Percentiles rank a stretch among this genome's conserved stretches.
Conservation (phyloP, 2,113 vertebrate species). For the Phyllostomus discolor region DNA sequence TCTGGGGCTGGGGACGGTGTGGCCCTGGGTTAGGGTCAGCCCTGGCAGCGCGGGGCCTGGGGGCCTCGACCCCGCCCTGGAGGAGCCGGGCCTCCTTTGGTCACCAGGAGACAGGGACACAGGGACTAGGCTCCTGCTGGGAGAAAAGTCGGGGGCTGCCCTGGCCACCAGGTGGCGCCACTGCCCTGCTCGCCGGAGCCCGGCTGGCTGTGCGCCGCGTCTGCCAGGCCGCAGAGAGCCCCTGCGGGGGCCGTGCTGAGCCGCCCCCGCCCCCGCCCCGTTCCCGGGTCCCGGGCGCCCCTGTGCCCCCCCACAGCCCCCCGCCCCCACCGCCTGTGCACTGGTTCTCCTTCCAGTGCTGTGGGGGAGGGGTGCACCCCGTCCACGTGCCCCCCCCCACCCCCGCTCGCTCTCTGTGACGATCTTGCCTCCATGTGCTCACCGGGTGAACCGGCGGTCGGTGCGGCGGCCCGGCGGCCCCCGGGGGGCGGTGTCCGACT, state of each 20-base stretch:
- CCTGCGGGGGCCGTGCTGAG: fast-evolving
- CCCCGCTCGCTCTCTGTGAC: fast-evolving
- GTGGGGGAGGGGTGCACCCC: no score
- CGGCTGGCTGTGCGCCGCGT: not conserved
- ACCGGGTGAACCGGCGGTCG: fast-evolving
- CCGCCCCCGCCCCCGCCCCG: fast-evolving
- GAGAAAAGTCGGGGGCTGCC: not conserved
- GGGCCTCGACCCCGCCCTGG: fast-evolving
- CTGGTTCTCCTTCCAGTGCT: no score
- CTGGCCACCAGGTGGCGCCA: conserved; percentile 46
- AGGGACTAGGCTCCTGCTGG: fast-evolving
- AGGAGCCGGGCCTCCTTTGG: not conserved
- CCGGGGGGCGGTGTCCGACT: fast-evolving
- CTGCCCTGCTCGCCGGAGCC: not conserved
- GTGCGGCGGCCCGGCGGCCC: no score
- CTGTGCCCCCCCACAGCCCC: fast-evolving
- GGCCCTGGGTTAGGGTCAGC: not conserved
- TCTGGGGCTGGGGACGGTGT: not conserved
- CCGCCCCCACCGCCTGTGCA: no score
- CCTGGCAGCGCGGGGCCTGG: not conserved
- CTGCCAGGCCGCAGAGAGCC: not conserved
- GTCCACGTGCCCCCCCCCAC: no score
- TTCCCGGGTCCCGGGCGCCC: fast-evolving
- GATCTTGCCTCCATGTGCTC: fast-evolving
- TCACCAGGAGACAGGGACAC: fast-evolving